Percentiles rank a stretch among this genome's conserved stretches.
Evolutionary conservation across 1,140 invertebrate genomes (phyloP).

Genomic region (Drosophila melanica): DNA sequence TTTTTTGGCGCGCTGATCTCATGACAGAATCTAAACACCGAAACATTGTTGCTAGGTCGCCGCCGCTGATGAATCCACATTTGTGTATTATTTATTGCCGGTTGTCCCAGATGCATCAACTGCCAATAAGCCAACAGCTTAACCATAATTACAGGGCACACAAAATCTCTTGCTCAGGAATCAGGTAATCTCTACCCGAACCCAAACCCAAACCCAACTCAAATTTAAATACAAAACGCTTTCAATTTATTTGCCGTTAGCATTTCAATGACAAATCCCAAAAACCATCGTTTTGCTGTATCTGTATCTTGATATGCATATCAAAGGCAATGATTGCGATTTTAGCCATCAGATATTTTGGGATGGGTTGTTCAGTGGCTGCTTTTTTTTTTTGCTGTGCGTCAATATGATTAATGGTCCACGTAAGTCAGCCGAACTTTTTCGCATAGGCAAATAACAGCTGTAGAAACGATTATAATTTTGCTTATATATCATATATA

Average conservation of each 20-base stretch:
- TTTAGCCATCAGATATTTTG: not conserved
- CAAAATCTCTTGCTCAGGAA: not conserved
- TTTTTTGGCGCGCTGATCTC: slow-evolving; percentile 60
- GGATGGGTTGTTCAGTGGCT: not conserved
- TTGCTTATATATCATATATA: no score
- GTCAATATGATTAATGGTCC: slow-evolving; percentile 45
- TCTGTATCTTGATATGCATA: slow-evolving; percentile 6
- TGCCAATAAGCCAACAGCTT: not conserved
- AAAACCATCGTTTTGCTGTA: slow-evolving; percentile 4
- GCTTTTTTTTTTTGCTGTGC: slow-evolving; percentile 20
- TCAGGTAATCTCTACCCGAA: not conserved
- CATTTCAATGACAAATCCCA: not conserved
- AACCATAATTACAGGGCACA: slow-evolving; percentile 6
- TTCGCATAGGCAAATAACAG: not conserved
- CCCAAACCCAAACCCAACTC: not conserved
- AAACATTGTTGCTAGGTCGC: slow-evolving; percentile 43
- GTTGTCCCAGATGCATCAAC: not conserved
- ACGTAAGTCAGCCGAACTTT: slow-evolving; percentile 14
- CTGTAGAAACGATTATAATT: not conserved
- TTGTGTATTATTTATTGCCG: not conserved
- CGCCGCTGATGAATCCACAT: not conserved
- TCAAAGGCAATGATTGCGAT: not conserved
- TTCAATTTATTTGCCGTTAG: not conserved
- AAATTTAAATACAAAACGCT: not conserved
- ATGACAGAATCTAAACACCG: slow-evolving; percentile 10